A percentile compares a stretch with the other conserved stretches of the same genome.
phyloP scores from a whole-genome alignment of 2,113 vertebrate species.

The Pseudopipra pipra region DNA sequence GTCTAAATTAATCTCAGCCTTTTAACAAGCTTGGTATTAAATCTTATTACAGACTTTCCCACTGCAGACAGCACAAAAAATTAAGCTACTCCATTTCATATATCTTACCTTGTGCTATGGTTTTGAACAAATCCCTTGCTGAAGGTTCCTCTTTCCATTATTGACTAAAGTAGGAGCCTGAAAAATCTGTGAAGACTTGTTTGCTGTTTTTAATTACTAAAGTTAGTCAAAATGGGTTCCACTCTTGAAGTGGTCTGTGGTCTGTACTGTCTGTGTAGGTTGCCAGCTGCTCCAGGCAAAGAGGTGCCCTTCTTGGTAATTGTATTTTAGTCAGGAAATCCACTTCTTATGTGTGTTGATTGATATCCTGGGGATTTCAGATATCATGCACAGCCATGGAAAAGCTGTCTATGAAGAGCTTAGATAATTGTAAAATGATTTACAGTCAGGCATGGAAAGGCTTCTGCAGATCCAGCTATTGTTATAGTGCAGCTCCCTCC shows the following conservation, averaged over 20 bases:
- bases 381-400: background rate
- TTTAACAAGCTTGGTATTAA: background rate
- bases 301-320: background rate
- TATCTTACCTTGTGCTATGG: background rate
- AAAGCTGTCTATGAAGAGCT: background rate
- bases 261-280: background rate
- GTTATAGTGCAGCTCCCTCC: background rate
- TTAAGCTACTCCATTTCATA: background rate
- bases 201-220: background rate
- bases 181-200: background rate
- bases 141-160: background rate
- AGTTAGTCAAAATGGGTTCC: background rate
- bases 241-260: background rate
- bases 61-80: background rate
- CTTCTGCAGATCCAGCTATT: background rate
- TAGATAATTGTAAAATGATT: background rate
- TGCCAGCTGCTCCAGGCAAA: background rate
- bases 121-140: background rate
- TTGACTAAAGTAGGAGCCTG: background rate
- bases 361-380: background rate
- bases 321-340: background rate
- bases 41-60: background rate
- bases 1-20: background rate
- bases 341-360: background rate
- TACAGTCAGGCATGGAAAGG: background rate